A percentile compares a stretch with the other conserved stretches of the same genome.
Evolutionary conservation across 2,888 invertebrate species (phyloP).

Genomic region (Brachypterus glaber): DNA sequence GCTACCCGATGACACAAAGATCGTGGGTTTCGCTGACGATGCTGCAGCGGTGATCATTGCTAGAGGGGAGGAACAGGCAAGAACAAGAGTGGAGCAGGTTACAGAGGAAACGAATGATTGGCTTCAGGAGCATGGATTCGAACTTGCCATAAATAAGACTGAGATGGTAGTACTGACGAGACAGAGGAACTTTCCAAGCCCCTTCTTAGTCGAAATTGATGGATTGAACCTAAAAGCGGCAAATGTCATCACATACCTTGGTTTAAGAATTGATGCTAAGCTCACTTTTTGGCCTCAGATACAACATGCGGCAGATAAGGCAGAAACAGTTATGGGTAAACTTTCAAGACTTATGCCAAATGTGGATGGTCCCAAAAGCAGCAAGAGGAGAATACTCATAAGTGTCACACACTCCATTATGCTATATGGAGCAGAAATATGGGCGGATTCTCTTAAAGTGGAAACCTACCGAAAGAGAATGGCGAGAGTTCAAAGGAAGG

Average conservation of each 20-base stretch:
- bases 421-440: no score
- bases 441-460: no score
- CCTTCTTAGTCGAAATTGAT: neutral
- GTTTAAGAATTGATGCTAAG: neutral
- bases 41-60: neutral
- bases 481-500: no score
- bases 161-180: neutral
- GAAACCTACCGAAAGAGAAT: no score
- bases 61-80: neutral
- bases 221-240: conserved; percentile 1
- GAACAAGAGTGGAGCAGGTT: neutral
- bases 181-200: neutral
- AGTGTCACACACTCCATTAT: no score
- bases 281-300: neutral
- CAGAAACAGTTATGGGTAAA: no score
- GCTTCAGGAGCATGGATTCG: neutral
- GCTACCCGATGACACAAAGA: neutral
- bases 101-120: neutral
- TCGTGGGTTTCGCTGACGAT: neutral
- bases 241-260: neutral
- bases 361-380: no score
- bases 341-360: no score
- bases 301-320: no score
- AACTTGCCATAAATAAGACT: conserved; percentile 1
- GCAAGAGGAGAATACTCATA: no score